phyloP scores from a whole-genome alignment of 2,888 invertebrate species.

The Calameuta filiformis region DNA sequence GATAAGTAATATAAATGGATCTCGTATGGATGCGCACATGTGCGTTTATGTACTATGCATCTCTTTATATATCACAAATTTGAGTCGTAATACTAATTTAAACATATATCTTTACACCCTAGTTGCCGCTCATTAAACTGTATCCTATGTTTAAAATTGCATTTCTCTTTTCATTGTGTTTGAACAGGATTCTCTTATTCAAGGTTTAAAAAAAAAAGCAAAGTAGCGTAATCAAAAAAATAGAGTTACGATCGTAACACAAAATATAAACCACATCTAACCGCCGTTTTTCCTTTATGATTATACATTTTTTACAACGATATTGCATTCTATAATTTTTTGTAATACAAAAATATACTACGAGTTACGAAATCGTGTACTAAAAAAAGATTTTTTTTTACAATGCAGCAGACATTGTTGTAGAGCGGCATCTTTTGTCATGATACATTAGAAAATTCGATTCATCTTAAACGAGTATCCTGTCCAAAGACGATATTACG shows the following conservation, averaged over 20 bases:
- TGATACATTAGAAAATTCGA: background rate
- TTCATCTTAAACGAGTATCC: conserved; percentile 9
- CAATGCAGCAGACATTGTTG: background rate
- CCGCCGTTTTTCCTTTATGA: too few species aligned
- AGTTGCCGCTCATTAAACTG: conserved; percentile 10
- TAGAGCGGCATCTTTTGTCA: background rate
- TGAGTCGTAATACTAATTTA: conserved; percentile 41
- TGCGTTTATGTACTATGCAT: conserved; percentile 9
- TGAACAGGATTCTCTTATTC: background rate
- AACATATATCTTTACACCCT: conserved; percentile 23
- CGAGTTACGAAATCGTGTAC: too few species aligned
- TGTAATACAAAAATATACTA: too few species aligned
- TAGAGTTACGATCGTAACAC: background rate
- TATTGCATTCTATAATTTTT: too few species aligned
- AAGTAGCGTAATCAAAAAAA: background rate
- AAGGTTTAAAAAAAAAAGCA: too few species aligned
- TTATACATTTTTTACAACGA: too few species aligned
- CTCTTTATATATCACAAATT: conserved; percentile 46
- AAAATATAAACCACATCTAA: too few species aligned
- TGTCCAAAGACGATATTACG: conserved; percentile 10
- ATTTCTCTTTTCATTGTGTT: background rate
- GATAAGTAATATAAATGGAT: conserved; percentile 35
- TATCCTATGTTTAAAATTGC: conserved; percentile 8
- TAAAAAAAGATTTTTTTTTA: too few species aligned
- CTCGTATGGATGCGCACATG: conserved; percentile 34